Evolutionary conservation across 2,113 vertebrate species (phyloP).

Genomic region (Protomyctophum bolini): DNA sequence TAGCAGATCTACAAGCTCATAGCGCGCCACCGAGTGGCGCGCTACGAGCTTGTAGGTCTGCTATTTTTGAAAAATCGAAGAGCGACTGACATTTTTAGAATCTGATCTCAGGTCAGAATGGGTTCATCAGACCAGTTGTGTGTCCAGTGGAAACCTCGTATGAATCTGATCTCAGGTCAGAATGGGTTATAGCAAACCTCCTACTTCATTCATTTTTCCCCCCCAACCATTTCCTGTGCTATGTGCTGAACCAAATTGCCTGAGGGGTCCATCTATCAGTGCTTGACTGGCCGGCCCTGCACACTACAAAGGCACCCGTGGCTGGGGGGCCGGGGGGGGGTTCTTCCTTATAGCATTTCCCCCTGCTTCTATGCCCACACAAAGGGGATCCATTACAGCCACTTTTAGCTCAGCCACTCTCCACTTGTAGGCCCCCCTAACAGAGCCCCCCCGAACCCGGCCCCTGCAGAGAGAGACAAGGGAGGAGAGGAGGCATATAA

Average conservation of each 20-base stretch:
- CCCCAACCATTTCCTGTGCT: conserved; percentile 24
- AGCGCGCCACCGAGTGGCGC: no score
- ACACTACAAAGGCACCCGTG: conserved; percentile 46
- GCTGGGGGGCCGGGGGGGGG: conserved; percentile 26
- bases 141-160: no score
- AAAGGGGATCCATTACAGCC: conserved; percentile 73
- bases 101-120: no score
- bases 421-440: conserved; percentile 38
- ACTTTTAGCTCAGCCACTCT: conserved; percentile 64
- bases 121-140: no score
- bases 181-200: conserved; percentile 28
- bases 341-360: conserved; percentile 40
- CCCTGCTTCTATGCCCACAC: conserved; percentile 46
- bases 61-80: no score
- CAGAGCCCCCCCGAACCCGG: conserved; percentile 19
- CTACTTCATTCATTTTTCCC: neutral
- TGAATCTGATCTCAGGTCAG: no score
- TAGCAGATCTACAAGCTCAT: no score
- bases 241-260: conserved; percentile 25
- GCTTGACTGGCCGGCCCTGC: neutral
- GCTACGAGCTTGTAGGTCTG: no score
- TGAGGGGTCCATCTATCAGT: conserved; percentile 40
- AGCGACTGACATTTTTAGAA: no score
- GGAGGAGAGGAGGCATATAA: conserved; percentile 45
- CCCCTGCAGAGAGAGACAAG: conserved; percentile 49